phyloP scores from a whole-genome alignment of 2,888 invertebrate species.

The Gymnocheta viridis region DNA sequence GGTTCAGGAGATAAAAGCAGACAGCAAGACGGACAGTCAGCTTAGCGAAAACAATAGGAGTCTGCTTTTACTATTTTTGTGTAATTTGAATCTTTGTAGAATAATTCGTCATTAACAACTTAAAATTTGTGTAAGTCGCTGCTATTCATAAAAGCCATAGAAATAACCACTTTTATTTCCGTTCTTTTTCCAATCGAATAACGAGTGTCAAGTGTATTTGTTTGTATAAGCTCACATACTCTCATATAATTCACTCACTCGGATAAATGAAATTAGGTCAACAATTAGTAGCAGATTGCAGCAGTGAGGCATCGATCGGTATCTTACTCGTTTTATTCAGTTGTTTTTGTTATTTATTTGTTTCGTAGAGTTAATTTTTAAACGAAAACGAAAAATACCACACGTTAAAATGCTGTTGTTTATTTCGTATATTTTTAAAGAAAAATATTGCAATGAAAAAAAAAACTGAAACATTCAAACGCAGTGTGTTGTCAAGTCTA shows the following conservation, averaged over 20 bases:
- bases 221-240: conserved; percentile 22
- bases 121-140: too few species aligned
- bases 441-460: neutral
- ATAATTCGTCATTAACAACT: too few species aligned
- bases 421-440: neutral
- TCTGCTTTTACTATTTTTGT: too few species aligned
- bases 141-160: too few species aligned
- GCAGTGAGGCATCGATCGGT: conserved; percentile 45
- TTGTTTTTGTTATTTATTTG: conserved; percentile 21
- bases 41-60: too few species aligned
- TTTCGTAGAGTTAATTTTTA: conserved; percentile 53
- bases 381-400: conserved; percentile 62
- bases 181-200: too few species aligned
- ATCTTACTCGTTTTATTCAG: conserved; percentile 49
- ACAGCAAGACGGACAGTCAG: too few species aligned
- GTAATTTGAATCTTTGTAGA: too few species aligned
- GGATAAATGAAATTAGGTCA: conserved; percentile 69
- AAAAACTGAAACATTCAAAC: conserved; percentile 21
- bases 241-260: conserved; percentile 42
- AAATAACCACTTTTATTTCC: too few species aligned
- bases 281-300: conserved; percentile 65
- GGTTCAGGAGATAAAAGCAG: too few species aligned
- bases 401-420: conserved; percentile 51
- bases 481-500: conserved; percentile 60
- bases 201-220: conserved; percentile 42